Evolutionary conservation across 2,888 invertebrate genomes (phyloP).

Genomic region (Steinernema carpocapsae): DNA sequence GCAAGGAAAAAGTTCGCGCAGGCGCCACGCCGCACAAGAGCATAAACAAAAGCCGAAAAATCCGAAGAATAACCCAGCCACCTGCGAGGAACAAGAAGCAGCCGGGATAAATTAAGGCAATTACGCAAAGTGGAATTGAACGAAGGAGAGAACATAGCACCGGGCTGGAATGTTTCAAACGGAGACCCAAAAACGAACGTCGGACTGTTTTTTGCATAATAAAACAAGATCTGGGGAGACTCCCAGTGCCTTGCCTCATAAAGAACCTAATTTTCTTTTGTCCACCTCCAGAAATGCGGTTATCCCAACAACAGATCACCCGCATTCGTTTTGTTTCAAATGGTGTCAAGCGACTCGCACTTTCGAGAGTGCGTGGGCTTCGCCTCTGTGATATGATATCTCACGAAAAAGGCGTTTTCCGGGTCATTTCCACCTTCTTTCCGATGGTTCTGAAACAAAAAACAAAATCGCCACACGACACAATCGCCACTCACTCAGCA

Average conservation of each 20-base stretch:
- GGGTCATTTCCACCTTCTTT: conserved; percentile 6
- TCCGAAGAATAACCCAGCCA: too few species aligned
- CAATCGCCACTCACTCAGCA: too few species aligned
- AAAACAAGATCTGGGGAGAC: not conserved
- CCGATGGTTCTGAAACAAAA: not conserved
- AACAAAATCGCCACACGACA: too few species aligned
- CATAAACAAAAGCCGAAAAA: too few species aligned
- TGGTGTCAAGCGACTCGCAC: conserved; percentile 17
- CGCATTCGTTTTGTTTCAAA: conserved; percentile 25
- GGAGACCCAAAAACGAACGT: not conserved
- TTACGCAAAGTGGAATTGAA: too few species aligned
- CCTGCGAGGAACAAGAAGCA: too few species aligned
- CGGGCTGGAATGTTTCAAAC: not conserved
- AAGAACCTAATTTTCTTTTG: not conserved
- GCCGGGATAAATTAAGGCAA: too few species aligned
- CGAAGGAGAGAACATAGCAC: too few species aligned
- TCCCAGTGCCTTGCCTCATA: not conserved
- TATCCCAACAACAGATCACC: not conserved
- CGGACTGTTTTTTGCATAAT: conserved; percentile 16
- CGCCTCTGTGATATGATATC: not conserved
- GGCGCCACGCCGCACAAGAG: conserved; percentile 12
- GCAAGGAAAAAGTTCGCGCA: not conserved
- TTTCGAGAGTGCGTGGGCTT: not conserved
- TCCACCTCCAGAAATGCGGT: conserved; percentile 9
- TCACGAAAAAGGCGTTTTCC: not conserved